A percentile compares a stretch with the other conserved stretches of the same genome.
Evolutionary conservation across 2,888 invertebrate species (phyloP).

Genomic region (Hofmannophila pseudospretella): DNA sequence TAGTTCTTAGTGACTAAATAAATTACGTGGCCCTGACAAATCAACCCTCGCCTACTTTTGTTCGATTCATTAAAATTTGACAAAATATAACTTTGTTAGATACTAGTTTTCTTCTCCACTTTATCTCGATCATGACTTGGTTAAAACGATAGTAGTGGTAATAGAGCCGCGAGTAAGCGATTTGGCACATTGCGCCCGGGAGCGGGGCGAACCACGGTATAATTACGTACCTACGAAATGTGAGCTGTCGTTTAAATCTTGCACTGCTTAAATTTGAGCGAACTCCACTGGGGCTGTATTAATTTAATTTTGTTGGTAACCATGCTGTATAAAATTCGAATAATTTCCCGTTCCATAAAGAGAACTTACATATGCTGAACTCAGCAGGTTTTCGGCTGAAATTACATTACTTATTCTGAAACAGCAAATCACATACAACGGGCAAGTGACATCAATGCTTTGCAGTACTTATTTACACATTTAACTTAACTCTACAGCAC

Average conservation of each 20-base stretch:
- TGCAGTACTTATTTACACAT: no score
- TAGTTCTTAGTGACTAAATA: no score
- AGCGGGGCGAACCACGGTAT: constrained; percentile 56
- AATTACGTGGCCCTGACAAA: no score
- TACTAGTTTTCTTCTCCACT: no score
- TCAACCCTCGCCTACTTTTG: no score
- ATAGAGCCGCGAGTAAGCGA: constrained; percentile 66
- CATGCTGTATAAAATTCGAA: constrained; percentile 9
- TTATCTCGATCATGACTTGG: no score
- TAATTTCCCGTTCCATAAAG: constrained; percentile 4
- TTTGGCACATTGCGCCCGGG: constrained; percentile 70
- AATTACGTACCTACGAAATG: constrained; percentile 71
- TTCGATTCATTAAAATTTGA: no score
- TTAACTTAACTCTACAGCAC: no score
- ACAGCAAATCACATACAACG: no score
- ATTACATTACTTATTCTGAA: background rate
- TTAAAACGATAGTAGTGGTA: constrained; percentile 16
- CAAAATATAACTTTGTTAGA: no score
- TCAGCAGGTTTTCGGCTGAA: background rate
- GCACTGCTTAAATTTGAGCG: constrained; percentile 69
- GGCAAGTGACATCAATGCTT: no score
- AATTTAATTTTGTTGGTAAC: constrained; percentile 57
- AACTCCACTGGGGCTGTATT: constrained; percentile 56
- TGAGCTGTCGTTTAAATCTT: constrained; percentile 72
- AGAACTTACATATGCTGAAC: background rate